Percentiles rank a stretch among this genome's conserved stretches.
Evolutionary conservation across 2,888 invertebrate genomes (phyloP).

Genomic region (Mesorhabditis sp.): DNA sequence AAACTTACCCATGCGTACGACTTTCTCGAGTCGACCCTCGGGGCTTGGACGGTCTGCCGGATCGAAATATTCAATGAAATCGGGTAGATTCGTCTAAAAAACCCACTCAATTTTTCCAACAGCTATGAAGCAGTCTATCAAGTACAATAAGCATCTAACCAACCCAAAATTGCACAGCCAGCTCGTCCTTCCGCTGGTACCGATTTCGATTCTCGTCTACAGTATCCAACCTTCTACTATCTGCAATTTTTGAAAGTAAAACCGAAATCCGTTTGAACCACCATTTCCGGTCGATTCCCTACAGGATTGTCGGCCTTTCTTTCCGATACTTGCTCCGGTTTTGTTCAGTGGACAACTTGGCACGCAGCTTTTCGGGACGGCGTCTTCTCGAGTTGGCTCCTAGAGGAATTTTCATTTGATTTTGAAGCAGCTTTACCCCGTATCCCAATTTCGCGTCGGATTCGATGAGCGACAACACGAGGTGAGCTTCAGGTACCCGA

Average conservation of each 20-base stretch:
- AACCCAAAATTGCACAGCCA: not conserved
- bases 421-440: not conserved
- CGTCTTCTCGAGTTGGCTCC: not conserved
- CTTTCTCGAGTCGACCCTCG: not conserved
- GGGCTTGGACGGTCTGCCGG: not conserved
- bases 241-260: not conserved
- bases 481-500: not conserved
- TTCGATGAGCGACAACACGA: not conserved
- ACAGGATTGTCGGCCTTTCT: too few relatives aligned
- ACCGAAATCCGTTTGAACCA: too few relatives aligned
- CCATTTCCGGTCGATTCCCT: too few relatives aligned
- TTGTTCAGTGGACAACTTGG: not conserved
- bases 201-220: not conserved
- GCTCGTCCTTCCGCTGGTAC: not conserved
- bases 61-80: constrained; percentile 1
- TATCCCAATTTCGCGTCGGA: not conserved
- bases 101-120: not conserved
- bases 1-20: not conserved
- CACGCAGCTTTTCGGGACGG: not conserved
- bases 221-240: not conserved
- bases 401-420: not conserved
- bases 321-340: not conserved
- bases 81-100: not conserved
- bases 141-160: not conserved
- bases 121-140: not conserved